phyloP scores from a whole-genome alignment of 2,888 invertebrate species.

The Anodontia alba region DNA sequence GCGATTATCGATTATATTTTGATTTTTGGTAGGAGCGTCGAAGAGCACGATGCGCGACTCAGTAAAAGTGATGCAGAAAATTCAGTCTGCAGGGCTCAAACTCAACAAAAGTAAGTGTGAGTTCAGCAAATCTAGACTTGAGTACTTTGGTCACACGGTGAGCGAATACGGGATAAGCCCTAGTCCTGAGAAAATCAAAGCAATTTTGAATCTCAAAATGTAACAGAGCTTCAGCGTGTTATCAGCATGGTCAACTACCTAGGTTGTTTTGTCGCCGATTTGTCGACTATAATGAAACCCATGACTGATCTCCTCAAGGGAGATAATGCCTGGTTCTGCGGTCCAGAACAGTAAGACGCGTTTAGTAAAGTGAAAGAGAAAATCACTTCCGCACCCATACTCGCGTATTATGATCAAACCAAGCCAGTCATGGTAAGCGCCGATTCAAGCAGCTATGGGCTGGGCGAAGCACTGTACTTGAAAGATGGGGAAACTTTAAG shows the following conservation, averaged over 20 bases:
- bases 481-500: constrained; percentile 38
- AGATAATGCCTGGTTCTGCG: constrained; percentile 30
- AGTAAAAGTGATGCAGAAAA: constrained; percentile 24
- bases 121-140: constrained; percentile 36
- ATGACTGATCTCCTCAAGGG: constrained; percentile 51
- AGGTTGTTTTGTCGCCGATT: constrained; percentile 40
- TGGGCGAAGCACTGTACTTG: constrained; percentile 61
- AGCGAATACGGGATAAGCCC: constrained; percentile 39
- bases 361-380: constrained; percentile 53
- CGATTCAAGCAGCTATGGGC: constrained; percentile 61
- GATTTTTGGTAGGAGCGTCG: constrained; percentile 34
- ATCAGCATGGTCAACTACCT: constrained; percentile 63
- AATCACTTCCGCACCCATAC: constrained; percentile 45
- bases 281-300: constrained; percentile 55
- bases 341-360: constrained; percentile 42
- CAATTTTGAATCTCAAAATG: constrained; percentile 32
- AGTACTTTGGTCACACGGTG: constrained; percentile 52
- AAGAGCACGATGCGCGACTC: constrained; percentile 48
- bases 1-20: constrained; percentile 58
- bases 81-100: constrained; percentile 36
- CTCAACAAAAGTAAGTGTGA: constrained; percentile 60
- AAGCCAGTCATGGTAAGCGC: constrained; percentile 63
- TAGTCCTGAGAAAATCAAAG: constrained; percentile 42
- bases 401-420: constrained; percentile 56
- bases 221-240: constrained; percentile 33